Conservation (phyloP, 2,797 vertebrate species). For the Poecilia picta region DNA sequence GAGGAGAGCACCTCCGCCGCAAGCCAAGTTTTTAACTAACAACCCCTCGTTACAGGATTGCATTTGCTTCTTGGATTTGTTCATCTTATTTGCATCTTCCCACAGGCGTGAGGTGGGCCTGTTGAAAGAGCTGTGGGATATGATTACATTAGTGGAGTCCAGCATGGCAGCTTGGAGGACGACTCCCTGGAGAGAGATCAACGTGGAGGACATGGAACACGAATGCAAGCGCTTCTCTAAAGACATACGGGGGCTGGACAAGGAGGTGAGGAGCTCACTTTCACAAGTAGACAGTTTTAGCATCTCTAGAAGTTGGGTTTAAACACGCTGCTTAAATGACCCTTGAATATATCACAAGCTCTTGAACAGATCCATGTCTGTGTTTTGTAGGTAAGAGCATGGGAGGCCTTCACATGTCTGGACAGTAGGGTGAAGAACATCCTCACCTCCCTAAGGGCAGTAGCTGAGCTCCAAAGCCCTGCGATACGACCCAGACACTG, state of each 20-base stretch:
- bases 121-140: constrained; percentile 95
- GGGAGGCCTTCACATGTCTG: constrained; percentile 90
- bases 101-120: constrained; percentile 80
- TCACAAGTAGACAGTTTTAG: not conserved
- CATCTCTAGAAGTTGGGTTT: not conserved
- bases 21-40: constrained; percentile 31
- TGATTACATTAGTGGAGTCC: constrained; percentile 83
- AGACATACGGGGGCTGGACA: constrained; percentile 87
- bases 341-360: not conserved
- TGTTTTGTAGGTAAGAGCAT: constrained; percentile 74
- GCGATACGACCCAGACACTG: constrained; percentile 93
- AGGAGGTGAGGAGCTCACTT: constrained; percentile 78
- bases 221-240: constrained; percentile 90
- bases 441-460: constrained; percentile 86
- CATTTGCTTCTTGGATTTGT: constrained; percentile 4
- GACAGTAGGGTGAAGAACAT: constrained; percentile 89
- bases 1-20: not conserved
- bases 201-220: constrained; percentile 91
- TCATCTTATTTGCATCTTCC: not conserved
- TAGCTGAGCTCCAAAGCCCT: constrained; percentile 91
- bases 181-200: constrained; percentile 88
- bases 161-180: constrained; percentile 87
- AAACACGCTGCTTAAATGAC: not conserved
- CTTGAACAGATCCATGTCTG: constrained; percentile 17
- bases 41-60: constrained; percentile 6